Base-by-base conservation (phyloP, 2,797 vertebrate genomes). In the Ptychobarbus kaznakovi region DNA sequence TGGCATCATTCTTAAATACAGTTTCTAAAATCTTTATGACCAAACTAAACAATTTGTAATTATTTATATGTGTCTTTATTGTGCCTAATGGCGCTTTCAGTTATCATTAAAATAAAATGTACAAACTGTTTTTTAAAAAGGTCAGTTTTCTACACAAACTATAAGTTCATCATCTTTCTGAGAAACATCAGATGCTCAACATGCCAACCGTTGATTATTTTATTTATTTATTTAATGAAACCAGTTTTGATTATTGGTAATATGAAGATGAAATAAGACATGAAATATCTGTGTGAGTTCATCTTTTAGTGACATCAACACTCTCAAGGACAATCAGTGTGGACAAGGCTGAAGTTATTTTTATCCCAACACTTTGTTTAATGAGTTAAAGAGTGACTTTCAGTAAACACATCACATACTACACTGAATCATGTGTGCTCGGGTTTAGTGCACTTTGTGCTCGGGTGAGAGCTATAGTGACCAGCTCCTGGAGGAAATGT, bases 341-440 rank as follows among this genome's bases (percentile, higher is more conserved):
- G 73, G 69, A 70, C 56, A 86, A 84, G 46, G n/a, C 5, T 25
- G 51, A 80, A 80, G 58, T 16, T 89, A 87, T 88, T 88, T 88
- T 88, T 87, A 80, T 2, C 32, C 32, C 38, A 38, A 38, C 69
- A 25, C 46, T 69, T 11, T 22, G 87, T 63, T 80, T 35, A 49
- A 2, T 65, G 28, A 83, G 80, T 79, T 78, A 88, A 75, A 32
- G 18, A 68, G 44, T 66, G n/a, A 85, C 80, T 42, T 25, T 51
- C 44, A 68, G 68, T 68, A 86, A 87, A 86, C 76, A 76, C 38
- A 15, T 44, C n/a, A 32, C 35, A 16, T n/a, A 22, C 65, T 81
- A 38, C 38, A 28, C 66, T 56, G 80, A 56, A 40, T 32, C 25
- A 82, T 25, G 4, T 68, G 86, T 68, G 75, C 80, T 20, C 6